A percentile compares a stretch with the other conserved stretches of the same genome.
phyloP scores from a whole-genome alignment of 1,140 invertebrate genomes.

The Anastrepha ludens region DNA sequence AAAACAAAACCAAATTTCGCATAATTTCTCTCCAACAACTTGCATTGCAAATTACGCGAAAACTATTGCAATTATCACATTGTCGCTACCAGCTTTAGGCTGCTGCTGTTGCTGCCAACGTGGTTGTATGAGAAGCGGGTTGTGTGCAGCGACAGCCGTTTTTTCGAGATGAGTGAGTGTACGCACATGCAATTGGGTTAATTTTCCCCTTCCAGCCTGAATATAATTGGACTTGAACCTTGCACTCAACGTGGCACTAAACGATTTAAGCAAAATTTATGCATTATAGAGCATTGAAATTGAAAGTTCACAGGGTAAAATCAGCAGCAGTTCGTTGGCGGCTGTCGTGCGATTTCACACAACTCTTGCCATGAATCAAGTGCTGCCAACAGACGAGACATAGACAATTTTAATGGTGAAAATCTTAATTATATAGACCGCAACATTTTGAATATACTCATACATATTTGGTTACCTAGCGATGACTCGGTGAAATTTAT shows the following conservation, averaged over 20 bases:
- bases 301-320: not conserved
- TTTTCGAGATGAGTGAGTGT: not conserved
- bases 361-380: too few relatives aligned
- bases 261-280: not conserved
- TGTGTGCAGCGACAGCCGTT: not conserved
- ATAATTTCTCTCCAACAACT: not conserved
- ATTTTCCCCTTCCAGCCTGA: not conserved
- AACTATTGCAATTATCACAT: constrained; percentile 50
- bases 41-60: constrained; percentile 13
- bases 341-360: too few relatives aligned
- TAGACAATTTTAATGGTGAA: too few relatives aligned
- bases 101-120: not conserved
- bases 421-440: too few relatives aligned
- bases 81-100: constrained; percentile 3
- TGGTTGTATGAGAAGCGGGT: not conserved
- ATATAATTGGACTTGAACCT: constrained; percentile 27
- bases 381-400: too few relatives aligned
- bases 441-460: too few relatives aligned
- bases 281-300: constrained; percentile 35
- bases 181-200: not conserved
- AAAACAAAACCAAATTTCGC: not conserved
- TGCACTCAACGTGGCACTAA: not conserved
- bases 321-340: not conserved
- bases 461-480: too few relatives aligned
- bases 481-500: too few relatives aligned